Percentiles rank a stretch among this genome's conserved stretches.
Evolutionary conservation across 2,888 invertebrate species (phyloP).

Genomic region (Synergus itoensis): DNA sequence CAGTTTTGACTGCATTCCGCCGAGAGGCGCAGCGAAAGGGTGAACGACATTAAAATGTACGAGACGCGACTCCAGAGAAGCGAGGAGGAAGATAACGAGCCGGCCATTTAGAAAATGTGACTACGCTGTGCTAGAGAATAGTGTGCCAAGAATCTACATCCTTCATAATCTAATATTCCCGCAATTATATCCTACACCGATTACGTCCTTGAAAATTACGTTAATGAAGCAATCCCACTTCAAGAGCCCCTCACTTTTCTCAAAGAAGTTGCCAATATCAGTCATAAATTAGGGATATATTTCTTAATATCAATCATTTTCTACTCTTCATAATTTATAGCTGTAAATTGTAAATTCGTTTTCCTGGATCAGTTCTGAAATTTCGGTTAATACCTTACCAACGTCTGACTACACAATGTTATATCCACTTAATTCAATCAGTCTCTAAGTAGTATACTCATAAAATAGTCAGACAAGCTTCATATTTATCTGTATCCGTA

Average conservation of each 20-base stretch:
- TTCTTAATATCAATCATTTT: background rate
- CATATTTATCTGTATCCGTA: too few species aligned
- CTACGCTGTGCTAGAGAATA: slow-evolving; percentile 11
- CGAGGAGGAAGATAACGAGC: slow-evolving; percentile 32
- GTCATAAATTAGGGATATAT: background rate
- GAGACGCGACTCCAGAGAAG: slow-evolving; percentile 44
- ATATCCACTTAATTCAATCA: too few species aligned
- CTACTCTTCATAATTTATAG: background rate
- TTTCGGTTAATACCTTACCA: too few species aligned
- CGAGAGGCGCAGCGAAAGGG: slow-evolving; percentile 40
- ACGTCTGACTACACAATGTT: too few species aligned
- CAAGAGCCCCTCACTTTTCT: background rate
- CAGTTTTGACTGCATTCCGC: slow-evolving; percentile 63
- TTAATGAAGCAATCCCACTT: background rate
- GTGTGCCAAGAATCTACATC: slow-evolving; percentile 24
- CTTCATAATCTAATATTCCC: slow-evolving; percentile 19
- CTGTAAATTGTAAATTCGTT: too few species aligned
- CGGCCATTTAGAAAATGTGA: slow-evolving; percentile 36
- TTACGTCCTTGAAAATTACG: background rate
- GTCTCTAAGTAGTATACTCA: too few species aligned
- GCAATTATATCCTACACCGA: slow-evolving; percentile 3
- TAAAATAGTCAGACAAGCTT: too few species aligned
- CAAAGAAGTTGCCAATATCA: background rate
- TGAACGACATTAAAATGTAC: slow-evolving; percentile 64
- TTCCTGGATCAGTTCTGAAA: too few species aligned